Evolutionary conservation across 2,797 vertebrate genomes (phyloP), one percentile per base, ranked within the genome.

Genomic region (Hapalemur alaotrensis): DNA sequence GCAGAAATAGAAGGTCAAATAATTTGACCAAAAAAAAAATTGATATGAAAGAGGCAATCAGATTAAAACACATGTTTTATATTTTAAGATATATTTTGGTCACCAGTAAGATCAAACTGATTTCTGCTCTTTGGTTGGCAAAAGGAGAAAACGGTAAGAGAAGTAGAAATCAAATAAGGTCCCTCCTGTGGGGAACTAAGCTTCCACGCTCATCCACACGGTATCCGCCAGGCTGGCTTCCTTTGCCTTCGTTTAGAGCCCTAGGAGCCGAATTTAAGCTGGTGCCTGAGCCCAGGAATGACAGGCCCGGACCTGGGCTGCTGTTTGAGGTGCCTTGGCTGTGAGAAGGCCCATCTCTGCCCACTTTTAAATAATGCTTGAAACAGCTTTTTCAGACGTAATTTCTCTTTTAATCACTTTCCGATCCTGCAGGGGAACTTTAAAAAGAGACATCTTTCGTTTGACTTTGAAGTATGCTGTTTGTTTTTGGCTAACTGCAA

Each of bases 321-420:
- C 50, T 82, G 38, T 32, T 93, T 23, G 38, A 63, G 72, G 65
- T 89, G 46, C 32, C 86, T 94, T 98, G 96, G 96, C 98, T 95
- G 93, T 95, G 15, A 96, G 72, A 96, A 94, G 25, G 23, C 17
- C 52, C 81, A 91, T 92, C 93, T 86, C 91, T 97, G 96, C 95
- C 96, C 91, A 88, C 92, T 83, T 96, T 96, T 91, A 96, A 98
- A 95, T 93, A 97, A 96, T 88, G 87, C 91, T 97, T 87, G 63
- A 94, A 98, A 89, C 81, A 63, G 78, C 84, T 78, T 97, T 95
- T 96, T 79, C 95, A 89, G 89, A 94, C 0, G 52, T 89, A 81
- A 96, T 96, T 97, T 96, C 89, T 90, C 80, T 86, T 93, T 96
- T 96, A 97, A 97, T 97, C 84, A 92, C 85, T 97, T 96, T 97